A percentile compares a stretch with the other conserved stretches of the same genome.
phyloP scores from a whole-genome alignment of 2,888 invertebrate genomes.

The Lycophotia porphyrea region DNA sequence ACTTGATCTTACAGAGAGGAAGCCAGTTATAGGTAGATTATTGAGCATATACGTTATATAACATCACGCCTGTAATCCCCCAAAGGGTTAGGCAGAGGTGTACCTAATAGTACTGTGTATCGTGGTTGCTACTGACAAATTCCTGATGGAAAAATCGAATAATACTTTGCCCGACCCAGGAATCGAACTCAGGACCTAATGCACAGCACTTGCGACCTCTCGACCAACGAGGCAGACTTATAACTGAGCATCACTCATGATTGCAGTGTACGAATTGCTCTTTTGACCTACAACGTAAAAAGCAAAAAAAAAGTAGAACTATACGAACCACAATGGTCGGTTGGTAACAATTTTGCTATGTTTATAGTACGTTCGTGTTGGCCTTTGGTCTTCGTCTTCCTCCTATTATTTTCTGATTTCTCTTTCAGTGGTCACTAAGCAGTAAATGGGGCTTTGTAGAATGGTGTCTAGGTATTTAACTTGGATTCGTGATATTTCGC shows the following conservation, averaged over 20 bases:
- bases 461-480: neutral
- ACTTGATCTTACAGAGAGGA: too few species aligned
- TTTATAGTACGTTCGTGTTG: neutral
- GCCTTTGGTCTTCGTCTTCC: neutral
- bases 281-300: neutral
- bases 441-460: neutral
- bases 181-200: neutral
- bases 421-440: neutral
- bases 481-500: neutral
- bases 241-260: neutral
- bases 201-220: neutral
- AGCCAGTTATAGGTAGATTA: neutral
- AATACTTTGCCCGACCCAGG: neutral
- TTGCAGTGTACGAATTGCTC: slow-evolving; percentile 1
- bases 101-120: too few species aligned
- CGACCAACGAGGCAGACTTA: neutral
- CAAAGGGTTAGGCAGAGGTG: too few species aligned
- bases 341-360: neutral
- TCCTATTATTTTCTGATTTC: slow-evolving; percentile 32
- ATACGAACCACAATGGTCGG: slow-evolving; percentile 4
- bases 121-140: neutral
- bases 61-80: too few species aligned
- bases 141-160: neutral
- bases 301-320: neutral
- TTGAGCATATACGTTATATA: neutral